Evolutionary conservation across 1,140 invertebrate species (phyloP), one percentile per base, ranked within the genome.

Genomic region (Drosophila eugracilis): DNA sequence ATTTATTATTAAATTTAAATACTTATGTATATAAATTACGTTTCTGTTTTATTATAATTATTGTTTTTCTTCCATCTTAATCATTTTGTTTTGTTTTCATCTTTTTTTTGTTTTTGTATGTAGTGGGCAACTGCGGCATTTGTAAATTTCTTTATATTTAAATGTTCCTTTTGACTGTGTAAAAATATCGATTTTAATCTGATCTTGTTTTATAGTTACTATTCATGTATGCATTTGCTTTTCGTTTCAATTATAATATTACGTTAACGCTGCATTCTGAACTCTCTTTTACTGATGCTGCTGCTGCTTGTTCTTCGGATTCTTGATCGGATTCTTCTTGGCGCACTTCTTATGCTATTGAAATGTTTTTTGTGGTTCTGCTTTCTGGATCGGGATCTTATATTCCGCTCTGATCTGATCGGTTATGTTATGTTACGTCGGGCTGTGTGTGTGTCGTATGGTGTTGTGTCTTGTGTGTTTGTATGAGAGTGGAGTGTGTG

Each of bases 61-160:
- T 88, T 88, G 78, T 88, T 88, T 78, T 75, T n/a, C n/a, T 74
- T 81, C 62, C 63, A 71, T 88, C 69, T 59, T 45, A 45, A 28
- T 70, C 22, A 24, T 54, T 52, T 66, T 39, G 17, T 39, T 78
- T 77, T 28, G 4, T 37, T 55, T 39, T 39, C 26, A 19, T 59
- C 2, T 6, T 32, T 37, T 69, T 74, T 12, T 28, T 67, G 17
- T 34, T 69, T 50, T 88, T 88, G 78, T 89, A 59, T 88, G 75
- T 88, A 83, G 84, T 83, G 83, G 83, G 83, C 83, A 88, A 88
- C 83, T 88, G 83, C 78, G 83, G 83, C 84, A 88, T 88, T 88
- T 88, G 84, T 89, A 89, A 89, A 88, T 89, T 70, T 77, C 57
- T 65, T 60, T 78, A 86, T 86, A 88, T 75, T 81, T 86, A 86